A percentile compares a stretch with the other conserved stretches of the same genome.
Conservation (phyloP, 2,113 vertebrate genomes). For the Sapayoa aenigma region DNA sequence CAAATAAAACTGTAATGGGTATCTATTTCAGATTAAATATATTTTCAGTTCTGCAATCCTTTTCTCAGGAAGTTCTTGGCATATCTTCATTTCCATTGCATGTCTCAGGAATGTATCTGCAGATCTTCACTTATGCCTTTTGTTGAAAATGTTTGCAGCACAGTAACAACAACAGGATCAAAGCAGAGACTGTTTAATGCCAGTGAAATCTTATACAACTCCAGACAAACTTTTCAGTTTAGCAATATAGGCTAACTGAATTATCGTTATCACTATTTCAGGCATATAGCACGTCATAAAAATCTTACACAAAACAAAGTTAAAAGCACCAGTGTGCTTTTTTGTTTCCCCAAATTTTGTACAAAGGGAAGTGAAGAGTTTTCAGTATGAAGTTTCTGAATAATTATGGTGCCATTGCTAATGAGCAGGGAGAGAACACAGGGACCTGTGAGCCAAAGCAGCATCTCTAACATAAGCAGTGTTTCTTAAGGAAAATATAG, state of each 20-base stretch:
- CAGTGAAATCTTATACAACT: constrained; percentile 40
- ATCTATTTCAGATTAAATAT: not conserved
- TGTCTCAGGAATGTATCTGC: not conserved
- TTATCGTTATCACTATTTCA: not conserved
- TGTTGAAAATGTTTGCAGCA: constrained; percentile 53
- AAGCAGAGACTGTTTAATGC: constrained; percentile 37
- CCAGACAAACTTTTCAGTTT: not conserved
- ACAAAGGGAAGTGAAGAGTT: not conserved
- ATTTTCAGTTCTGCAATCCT: not conserved
- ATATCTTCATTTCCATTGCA: constrained; percentile 20
- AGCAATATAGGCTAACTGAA: not conserved
- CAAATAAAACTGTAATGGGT: not conserved
- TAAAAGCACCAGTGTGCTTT: constrained; percentile 3
- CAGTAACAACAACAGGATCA: constrained; percentile 51
- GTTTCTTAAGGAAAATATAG: not conserved
- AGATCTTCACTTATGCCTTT: constrained; percentile 27
- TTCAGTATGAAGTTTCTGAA: not conserved
- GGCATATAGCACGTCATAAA: constrained; percentile 50
- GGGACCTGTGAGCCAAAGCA: not conserved
- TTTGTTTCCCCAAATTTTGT: not conserved
- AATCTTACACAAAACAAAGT: not conserved
- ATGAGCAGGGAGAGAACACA: not conserved
- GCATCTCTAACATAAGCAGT: not conserved
- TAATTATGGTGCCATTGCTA: not conserved
- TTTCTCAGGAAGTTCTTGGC: not conserved